A percentile compares a stretch with the other conserved stretches of the same genome.
Evolutionary conservation across 2,797 vertebrate genomes (phyloP).

Genomic region (Hippopotamyrus pictus): DNA sequence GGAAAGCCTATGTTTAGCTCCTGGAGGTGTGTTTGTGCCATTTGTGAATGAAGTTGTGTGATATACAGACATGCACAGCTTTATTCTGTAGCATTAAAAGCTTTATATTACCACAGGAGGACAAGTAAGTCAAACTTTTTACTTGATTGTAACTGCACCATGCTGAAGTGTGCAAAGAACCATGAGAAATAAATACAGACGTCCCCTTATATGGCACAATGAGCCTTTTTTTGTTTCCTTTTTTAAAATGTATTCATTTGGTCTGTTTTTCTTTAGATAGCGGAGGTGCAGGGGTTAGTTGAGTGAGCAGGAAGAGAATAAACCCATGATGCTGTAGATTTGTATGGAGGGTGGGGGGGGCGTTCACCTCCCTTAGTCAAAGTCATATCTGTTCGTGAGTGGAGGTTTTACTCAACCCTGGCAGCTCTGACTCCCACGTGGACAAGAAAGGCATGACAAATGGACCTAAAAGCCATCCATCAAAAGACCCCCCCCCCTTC

Average conservation of each 20-base stretch:
- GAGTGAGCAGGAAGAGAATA: neutral
- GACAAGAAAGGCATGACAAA: neutral
- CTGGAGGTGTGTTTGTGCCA: slow-evolving; percentile 7
- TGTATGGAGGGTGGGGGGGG: neutral
- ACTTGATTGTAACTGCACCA: slow-evolving; percentile 51
- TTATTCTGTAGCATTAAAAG: slow-evolving; percentile 20
- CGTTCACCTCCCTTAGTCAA: neutral
- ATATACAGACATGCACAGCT: slow-evolving; percentile 7
- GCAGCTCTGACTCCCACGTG: neutral
- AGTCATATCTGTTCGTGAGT: neutral
- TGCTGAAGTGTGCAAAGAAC: slow-evolving; percentile 52
- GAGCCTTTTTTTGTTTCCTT: neutral
- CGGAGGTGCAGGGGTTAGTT: neutral
- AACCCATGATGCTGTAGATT: neutral
- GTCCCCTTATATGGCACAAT: neutral
- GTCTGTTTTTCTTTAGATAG: neutral
- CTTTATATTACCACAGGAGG: slow-evolving; percentile 31
- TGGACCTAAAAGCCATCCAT: neutral
- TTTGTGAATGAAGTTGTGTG: slow-evolving; percentile 9
- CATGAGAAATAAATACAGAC: slow-evolving; percentile 41
- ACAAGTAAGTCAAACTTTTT: slow-evolving; percentile 43
- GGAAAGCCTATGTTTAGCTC: slow-evolving; percentile 34
- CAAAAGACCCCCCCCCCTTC: neutral
- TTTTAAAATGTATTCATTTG: neutral
- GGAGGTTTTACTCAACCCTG: neutral